These are phyloP conservation scores for Amphiura filiformis DNA, from an alignment of 35 echinoderm and acorn worm genomes.

Conservation along the genomic window DNA sequence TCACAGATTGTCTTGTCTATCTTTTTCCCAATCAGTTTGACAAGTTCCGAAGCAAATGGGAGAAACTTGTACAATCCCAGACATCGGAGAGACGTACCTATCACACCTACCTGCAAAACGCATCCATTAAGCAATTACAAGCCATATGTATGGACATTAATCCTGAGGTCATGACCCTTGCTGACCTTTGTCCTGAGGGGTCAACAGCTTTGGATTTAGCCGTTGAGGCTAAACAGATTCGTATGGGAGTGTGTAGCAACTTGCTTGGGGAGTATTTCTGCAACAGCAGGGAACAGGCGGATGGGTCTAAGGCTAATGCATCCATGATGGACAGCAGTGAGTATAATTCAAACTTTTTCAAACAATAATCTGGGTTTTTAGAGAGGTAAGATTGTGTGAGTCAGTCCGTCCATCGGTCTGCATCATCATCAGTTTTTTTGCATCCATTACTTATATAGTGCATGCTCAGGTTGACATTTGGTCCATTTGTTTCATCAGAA, in stretches of 20 bases:
- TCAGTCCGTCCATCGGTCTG: no score
- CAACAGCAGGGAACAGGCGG: slow-evolving; percentile 9
- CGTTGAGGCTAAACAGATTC: slow-evolving; percentile 69
- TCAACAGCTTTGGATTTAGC: slow-evolving; percentile 55
- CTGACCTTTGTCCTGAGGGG: slow-evolving; percentile 25
- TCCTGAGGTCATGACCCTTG: neutral
- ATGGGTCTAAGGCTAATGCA: neutral
- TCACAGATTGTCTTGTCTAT: no score
- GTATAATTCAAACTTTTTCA: no score
- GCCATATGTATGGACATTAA: slow-evolving; percentile 21
- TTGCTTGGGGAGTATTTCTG: slow-evolving; percentile 61
- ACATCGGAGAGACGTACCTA: slow-evolving; percentile 22
- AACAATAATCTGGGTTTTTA: no score
- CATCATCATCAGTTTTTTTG: no score
- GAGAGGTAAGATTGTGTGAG: no score
- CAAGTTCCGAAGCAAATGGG: slow-evolving; percentile 5
- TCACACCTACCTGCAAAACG: slow-evolving; percentile 39
- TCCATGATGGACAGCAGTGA: no score
- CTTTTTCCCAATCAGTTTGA: no score
- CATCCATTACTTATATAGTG: no score
- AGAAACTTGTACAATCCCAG: slow-evolving; percentile 8
- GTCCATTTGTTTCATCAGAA: no score
- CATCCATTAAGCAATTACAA: slow-evolving; percentile 39
- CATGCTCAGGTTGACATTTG: no score
- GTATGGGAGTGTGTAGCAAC: slow-evolving; percentile 66